Conservation (phyloP, 2,797 vertebrate species). For the Falco rusticolus region DNA sequence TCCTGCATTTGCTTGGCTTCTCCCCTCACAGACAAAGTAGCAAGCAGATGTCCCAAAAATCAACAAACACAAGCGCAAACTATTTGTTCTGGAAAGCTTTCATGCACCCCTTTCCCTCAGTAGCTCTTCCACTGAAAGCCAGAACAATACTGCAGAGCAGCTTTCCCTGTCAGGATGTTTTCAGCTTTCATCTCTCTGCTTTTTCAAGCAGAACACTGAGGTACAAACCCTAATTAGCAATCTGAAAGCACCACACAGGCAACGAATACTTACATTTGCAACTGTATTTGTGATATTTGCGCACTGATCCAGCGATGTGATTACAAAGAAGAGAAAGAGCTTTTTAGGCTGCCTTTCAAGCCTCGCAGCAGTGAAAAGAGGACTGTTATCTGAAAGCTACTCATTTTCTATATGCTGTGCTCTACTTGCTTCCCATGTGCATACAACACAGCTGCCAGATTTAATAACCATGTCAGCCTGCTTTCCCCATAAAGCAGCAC, state of each 20-base stretch:
- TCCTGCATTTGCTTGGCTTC: background rate
- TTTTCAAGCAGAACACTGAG: constrained; percentile 9
- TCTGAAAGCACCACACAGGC: background rate
- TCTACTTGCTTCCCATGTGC: constrained; percentile 60
- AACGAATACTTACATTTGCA: constrained; percentile 77
- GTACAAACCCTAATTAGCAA: constrained; percentile 7
- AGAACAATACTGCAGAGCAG: constrained; percentile 33
- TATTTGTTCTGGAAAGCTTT: background rate
- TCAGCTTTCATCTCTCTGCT: constrained; percentile 21
- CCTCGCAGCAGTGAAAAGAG: constrained; percentile 36
- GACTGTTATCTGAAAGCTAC: constrained; percentile 62
- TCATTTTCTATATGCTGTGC: constrained; percentile 65
- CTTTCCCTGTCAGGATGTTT: background rate
- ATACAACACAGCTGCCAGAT: constrained; percentile 76
- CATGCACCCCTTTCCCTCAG: background rate
- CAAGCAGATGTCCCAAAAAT: constrained; percentile 8
- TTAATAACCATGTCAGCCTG: constrained; percentile 73
- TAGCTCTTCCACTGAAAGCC: constrained; percentile 22
- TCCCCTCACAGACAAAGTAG: background rate
- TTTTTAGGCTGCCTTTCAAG: constrained; percentile 50
- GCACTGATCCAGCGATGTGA: constrained; percentile 25
- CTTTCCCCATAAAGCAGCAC: constrained; percentile 46
- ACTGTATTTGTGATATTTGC: constrained; percentile 28
- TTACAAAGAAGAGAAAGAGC: constrained; percentile 36
- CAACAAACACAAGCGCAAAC: constrained; percentile 7